Conservation (phyloP, 2,888 invertebrate species). For the Caenorhabditis sp. region DNA sequence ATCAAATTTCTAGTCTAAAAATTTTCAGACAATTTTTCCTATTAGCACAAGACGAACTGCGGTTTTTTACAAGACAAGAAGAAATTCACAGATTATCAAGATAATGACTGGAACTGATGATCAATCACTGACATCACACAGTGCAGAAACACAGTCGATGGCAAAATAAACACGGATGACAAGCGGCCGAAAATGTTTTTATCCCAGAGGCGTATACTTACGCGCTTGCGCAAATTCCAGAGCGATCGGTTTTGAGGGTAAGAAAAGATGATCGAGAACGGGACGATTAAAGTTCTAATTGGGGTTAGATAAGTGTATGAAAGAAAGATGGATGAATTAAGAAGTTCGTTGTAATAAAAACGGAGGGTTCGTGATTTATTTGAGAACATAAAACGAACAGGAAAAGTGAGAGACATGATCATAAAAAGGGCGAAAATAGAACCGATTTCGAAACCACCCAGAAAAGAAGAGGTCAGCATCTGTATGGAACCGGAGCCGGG, state of each 20-base stretch:
- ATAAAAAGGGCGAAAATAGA: constrained; percentile 9
- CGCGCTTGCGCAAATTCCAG: constrained; percentile 35
- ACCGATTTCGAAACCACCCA: background rate
- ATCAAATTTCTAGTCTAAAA: too few species aligned
- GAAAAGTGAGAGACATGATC: constrained; percentile 10
- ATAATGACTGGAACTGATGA: constrained; percentile 44
- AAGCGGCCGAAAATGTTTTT: constrained; percentile 53
- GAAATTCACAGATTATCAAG: background rate
- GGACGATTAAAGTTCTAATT: constrained; percentile 25
- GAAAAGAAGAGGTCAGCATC: constrained; percentile 28
- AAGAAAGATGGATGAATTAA: constrained; percentile 15
- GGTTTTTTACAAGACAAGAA: background rate
- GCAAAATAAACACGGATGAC: constrained; percentile 65
- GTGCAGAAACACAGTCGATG: constrained; percentile 40
- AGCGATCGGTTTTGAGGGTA: constrained; percentile 19
- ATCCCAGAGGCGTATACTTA: constrained; percentile 11
- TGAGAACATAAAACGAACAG: constrained; percentile 1
- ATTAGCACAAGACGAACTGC: too few species aligned
- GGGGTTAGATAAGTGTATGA: constrained; percentile 29
- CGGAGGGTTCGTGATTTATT: constrained; percentile 40
- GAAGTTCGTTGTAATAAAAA: constrained; percentile 26
- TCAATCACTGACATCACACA: constrained; percentile 53
- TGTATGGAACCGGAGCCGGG: constrained; percentile 21
- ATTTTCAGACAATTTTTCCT: too few species aligned
- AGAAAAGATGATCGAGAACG: background rate